These are phyloP conservation scores for Heterotis niloticus DNA, from an alignment of 2,113 vertebrate species.

Conservation along the genomic window DNA sequence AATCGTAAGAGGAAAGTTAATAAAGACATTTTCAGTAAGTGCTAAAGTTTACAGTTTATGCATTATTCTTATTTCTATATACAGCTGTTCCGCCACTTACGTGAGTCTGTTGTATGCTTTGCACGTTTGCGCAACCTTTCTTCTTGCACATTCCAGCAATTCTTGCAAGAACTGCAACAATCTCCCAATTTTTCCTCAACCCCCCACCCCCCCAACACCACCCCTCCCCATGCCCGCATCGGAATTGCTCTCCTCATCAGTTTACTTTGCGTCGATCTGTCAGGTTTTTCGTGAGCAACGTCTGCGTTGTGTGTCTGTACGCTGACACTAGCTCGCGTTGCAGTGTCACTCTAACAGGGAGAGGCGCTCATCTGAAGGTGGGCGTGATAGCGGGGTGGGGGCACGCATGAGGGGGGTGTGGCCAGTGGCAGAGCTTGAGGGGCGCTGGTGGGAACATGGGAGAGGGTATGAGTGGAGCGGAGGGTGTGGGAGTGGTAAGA, in stretches of 20 bases:
- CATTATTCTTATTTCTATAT: constrained; percentile 40
- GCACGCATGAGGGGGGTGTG: constrained; percentile 60
- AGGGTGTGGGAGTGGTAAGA: constrained; percentile 63
- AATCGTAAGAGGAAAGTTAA: too few relatives aligned
- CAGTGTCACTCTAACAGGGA: constrained; percentile 68
- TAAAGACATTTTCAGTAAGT: too few relatives aligned
- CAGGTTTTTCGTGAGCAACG: background rate
- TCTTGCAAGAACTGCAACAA: background rate
- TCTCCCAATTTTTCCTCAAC: background rate
- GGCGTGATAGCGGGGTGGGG: constrained; percentile 77
- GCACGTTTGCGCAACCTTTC: too few relatives aligned
- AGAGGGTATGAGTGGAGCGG: constrained; percentile 45
- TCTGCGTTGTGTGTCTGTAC: background rate
- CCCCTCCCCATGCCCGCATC: background rate
- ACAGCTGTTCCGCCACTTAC: constrained; percentile 9
- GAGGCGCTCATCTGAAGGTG: constrained; percentile 84
- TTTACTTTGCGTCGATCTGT: too few relatives aligned
- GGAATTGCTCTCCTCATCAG: too few relatives aligned
- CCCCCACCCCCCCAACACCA: constrained; percentile 9
- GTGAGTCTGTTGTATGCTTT: too few relatives aligned
- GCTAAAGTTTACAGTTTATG: constrained; percentile 29
- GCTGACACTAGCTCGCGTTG: background rate
- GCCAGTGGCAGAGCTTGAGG: constrained; percentile 56
- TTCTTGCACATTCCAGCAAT: background rate
- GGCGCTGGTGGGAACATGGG: constrained; percentile 36